Percentiles rank a stretch among this genome's conserved stretches.
These are phyloP conservation scores for Macrophya annulata DNA, from an alignment of 2,888 invertebrate species.

Conservation along the genomic window DNA sequence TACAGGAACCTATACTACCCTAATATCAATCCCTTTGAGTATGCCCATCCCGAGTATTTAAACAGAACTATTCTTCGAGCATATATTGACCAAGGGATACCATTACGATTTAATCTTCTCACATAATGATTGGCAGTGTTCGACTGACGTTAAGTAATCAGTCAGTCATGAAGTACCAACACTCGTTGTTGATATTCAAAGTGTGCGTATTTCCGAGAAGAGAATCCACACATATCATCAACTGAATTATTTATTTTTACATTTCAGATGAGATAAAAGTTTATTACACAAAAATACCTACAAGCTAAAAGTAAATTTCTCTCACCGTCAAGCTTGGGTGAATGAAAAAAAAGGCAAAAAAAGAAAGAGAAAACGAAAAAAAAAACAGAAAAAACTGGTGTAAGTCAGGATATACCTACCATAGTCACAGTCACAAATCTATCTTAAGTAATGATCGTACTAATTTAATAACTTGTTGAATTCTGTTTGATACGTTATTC, in stretches of 20 bases:
- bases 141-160: slow-evolving; percentile 35
- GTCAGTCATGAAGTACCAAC: neutral
- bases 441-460: neutral
- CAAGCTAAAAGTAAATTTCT: neutral
- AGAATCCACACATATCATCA: neutral
- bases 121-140: slow-evolving; percentile 11
- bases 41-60: neutral
- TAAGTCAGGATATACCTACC: neutral
- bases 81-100: slow-evolving; percentile 35
- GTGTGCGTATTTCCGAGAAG: neutral
- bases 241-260: neutral
- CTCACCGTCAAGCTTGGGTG: neutral
- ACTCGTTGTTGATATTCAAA: slow-evolving; percentile 23
- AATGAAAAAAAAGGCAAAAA: no score
- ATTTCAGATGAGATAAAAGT: neutral
- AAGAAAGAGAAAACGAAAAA: neutral
- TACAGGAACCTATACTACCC: slow-evolving; percentile 3
- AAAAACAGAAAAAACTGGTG: neutral
- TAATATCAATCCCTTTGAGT: slow-evolving; percentile 10
- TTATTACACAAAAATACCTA: neutral
- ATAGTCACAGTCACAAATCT: neutral
- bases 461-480: neutral
- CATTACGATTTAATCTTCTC: slow-evolving; percentile 14
- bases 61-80: slow-evolving; percentile 40
- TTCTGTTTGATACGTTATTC: neutral